Evolutionary conservation across 92 coral and sea anemone species (phyloP).

Genomic region (Heliopora coerulea): DNA sequence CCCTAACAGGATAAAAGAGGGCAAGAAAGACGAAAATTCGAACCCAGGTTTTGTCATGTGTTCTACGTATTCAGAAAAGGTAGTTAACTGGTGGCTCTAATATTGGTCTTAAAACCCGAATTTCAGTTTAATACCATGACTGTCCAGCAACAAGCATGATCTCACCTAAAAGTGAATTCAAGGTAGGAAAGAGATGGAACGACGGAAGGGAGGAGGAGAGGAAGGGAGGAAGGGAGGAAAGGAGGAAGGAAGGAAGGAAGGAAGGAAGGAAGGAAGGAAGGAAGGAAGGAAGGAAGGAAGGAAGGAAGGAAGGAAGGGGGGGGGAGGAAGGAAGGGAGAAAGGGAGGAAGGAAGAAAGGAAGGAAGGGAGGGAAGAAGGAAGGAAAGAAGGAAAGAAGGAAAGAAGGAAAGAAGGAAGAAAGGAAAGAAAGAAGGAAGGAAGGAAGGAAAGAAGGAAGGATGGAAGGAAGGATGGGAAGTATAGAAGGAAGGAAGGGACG

Average conservation of each 20-base stretch:
- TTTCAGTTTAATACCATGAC: no score
- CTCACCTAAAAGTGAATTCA: no score
- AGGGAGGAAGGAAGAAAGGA: no score
- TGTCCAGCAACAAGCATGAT: no score
- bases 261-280: not conserved
- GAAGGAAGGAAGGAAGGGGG: not conserved
- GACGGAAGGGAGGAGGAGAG: slow-evolving; percentile 5
- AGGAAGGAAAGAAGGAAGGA: not conserved
- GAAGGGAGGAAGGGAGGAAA: slow-evolving; percentile 3
- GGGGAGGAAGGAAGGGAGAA: no score
- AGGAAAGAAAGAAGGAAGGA: not conserved
- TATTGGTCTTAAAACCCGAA: no score
- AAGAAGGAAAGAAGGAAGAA: not conserved
- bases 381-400: no score
- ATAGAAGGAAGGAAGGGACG: not conserved
- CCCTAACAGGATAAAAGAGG: slow-evolving; percentile 58
- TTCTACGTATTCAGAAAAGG: not conserved
- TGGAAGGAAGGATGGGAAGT: not conserved
- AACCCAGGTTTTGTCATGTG: not conserved
- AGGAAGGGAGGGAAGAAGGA: no score
- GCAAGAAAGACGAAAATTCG: slow-evolving; percentile 3
- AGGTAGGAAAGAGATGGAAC: not conserved
- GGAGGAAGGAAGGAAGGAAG: not conserved
- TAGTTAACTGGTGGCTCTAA: no score
- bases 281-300: not conserved